Conservation (phyloP, 2,888 invertebrate species). For the Macrostomum cliftonense region DNA sequence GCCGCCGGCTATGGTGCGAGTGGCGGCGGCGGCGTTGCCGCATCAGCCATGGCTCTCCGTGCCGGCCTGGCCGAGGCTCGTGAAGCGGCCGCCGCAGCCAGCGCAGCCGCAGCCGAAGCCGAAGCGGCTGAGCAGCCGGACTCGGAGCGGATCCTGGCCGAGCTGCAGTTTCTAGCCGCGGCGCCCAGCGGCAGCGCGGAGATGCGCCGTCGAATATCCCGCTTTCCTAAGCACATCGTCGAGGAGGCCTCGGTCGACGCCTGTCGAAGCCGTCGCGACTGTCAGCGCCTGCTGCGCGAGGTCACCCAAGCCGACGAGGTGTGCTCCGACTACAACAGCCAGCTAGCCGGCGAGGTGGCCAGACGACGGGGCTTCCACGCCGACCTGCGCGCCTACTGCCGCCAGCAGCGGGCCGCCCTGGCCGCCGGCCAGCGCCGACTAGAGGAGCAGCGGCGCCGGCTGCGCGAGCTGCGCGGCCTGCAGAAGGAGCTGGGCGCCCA, state of each 20-base stretch:
- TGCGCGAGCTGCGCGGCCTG: slow-evolving; percentile 64
- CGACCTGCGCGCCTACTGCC: slow-evolving; percentile 64
- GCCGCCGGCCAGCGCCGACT: slow-evolving; percentile 66
- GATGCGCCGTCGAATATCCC: too few species aligned
- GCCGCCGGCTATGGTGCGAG: too few species aligned
- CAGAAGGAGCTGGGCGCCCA: slow-evolving; percentile 74
- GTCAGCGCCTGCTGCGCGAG: slow-evolving; percentile 52
- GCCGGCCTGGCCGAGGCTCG: too few species aligned
- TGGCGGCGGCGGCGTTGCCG: too few species aligned
- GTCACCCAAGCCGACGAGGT: slow-evolving; percentile 72
- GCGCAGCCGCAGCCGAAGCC: too few species aligned
- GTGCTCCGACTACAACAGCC: slow-evolving; percentile 67
- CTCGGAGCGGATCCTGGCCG: too few species aligned
- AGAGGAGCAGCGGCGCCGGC: slow-evolving; percentile 49
- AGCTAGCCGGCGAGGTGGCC: slow-evolving; percentile 69
- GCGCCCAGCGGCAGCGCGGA: too few species aligned
- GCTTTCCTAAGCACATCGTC: too few species aligned
- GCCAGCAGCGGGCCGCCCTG: slow-evolving; percentile 64
- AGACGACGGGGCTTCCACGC: slow-evolving; percentile 63
- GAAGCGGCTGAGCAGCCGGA: too few species aligned
- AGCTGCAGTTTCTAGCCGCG: too few species aligned
- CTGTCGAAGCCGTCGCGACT: slow-evolving; percentile 55
- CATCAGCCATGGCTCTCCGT: too few species aligned
- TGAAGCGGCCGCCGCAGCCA: too few species aligned
- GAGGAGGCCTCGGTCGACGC: slow-evolving; percentile 12